Conservation (phyloP, 2,113 vertebrate genomes). For the Sinosuthora webbiana region DNA sequence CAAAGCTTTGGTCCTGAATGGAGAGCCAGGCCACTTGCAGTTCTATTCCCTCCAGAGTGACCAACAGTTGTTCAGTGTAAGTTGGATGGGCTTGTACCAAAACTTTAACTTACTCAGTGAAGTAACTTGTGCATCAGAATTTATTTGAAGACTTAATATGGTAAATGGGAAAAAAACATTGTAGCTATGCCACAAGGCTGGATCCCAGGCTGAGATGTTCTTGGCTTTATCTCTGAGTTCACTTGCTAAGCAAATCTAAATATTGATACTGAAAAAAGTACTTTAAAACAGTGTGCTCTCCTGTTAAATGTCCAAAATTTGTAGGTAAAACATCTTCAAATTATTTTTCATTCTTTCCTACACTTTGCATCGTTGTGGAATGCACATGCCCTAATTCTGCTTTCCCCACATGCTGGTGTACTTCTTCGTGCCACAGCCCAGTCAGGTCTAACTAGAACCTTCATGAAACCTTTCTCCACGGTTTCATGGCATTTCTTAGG, state of each 20-base stretch:
- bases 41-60: constrained; percentile 92
- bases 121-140: background rate
- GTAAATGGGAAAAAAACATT: background rate
- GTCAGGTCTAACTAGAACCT: background rate
- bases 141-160: background rate
- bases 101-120: background rate
- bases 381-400: background rate
- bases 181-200: background rate
- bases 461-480: background rate
- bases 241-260: background rate
- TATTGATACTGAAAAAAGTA: background rate
- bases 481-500: background rate
- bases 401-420: rapidly evolving
- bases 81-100: constrained; percentile 10
- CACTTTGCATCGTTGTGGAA: rapidly evolving
- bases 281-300: background rate
- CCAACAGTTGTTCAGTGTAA: constrained; percentile 93
- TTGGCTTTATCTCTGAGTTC: background rate
- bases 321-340: background rate
- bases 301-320: background rate
- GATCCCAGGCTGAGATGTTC: background rate
- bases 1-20: constrained; percentile 91
- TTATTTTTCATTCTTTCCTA: background rate
- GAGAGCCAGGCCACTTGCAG: constrained; percentile 95
- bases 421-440: background rate